Evolutionary conservation across 2,888 invertebrate genomes (phyloP), one percentile per base, ranked within the genome.

Genomic region (Dilophus febrilis): DNA sequence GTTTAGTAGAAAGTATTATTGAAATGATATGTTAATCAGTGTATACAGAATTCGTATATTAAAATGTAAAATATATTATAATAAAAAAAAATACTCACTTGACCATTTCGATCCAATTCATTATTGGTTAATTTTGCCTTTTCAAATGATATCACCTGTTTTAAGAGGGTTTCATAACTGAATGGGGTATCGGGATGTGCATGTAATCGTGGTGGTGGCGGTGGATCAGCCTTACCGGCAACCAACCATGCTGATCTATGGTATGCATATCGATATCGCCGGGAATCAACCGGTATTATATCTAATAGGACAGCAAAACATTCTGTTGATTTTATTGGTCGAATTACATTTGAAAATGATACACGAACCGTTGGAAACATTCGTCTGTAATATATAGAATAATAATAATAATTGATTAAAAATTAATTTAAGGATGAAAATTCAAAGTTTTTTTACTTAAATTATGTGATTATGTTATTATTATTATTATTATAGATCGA

Each of bases 111-210:
- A 63, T 91, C 91, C 81, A 92, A 85, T 66, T 94, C 92, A 65
- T 95, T 95, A 66, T 95, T 97, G 57, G 95, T 95, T 54, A 95
- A 75, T 65, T 95, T 95, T 63, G 94, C 87, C 68, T 95, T 95
- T 67, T 95, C 95, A 67, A 95, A 95, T 51, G 92, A 91, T 55
- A 95, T 87, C 58, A 92, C 88, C 67, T 94, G 92, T 65, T 94
- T 92, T 59, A 84, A 74, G 53, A 95, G 76, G 64, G 94, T 92
- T 58, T 94, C 92, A 35, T 90, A 91, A 50, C 84, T 84, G 66
- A 85, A 92, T 44, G 95, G 94, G 43, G 90, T 88, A 66, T 97
- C 95, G 29, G 95, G 95, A 68, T 97, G 95, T 42, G 88, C 78
- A 71, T 92, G 92, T 55, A 92, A 77, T 47, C 94, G 72, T 47